Evolutionary conservation across 2,888 invertebrate species (phyloP).

Genomic region (Enchytraeus crypticus): DNA sequence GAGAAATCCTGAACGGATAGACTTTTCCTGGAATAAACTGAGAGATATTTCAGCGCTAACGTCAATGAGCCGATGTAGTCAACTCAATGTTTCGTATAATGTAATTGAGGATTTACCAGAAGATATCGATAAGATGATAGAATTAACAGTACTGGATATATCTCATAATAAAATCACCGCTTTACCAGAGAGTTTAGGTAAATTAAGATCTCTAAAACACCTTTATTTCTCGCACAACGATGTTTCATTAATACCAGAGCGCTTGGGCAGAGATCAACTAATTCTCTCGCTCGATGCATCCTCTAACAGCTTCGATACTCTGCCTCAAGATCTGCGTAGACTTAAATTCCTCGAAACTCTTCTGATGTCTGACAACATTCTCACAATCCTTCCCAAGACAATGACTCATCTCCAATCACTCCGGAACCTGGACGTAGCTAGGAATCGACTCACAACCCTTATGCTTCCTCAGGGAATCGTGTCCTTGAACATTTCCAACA

Average conservation of each 20-base stretch:
- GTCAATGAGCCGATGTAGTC: slow-evolving; percentile 25
- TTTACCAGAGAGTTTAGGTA: slow-evolving; percentile 37
- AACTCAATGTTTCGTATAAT: slow-evolving; percentile 36
- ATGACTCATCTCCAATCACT: slow-evolving; percentile 35
- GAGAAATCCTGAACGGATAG: slow-evolving; percentile 1
- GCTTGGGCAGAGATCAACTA: slow-evolving; percentile 30
- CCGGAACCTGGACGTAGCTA: slow-evolving; percentile 33
- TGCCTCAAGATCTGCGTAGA: slow-evolving; percentile 36
- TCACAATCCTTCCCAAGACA: slow-evolving; percentile 35
- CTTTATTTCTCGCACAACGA: slow-evolving; percentile 37
- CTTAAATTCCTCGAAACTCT: slow-evolving; percentile 35
- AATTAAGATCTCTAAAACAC: slow-evolving; percentile 35
- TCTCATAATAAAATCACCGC: slow-evolving; percentile 38
- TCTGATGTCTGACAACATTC: slow-evolving; percentile 34
- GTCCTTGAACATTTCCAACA: slow-evolving; percentile 32
- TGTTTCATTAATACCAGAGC: slow-evolving; percentile 19
- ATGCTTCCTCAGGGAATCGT: slow-evolving; percentile 37
- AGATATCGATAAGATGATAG: slow-evolving; percentile 37
- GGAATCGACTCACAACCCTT: slow-evolving; percentile 36
- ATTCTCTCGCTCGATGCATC: slow-evolving; percentile 35
- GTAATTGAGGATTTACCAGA: slow-evolving; percentile 38
- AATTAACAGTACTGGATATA: slow-evolving; percentile 34
- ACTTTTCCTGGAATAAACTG: slow-evolving; percentile 18
- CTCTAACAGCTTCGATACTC: slow-evolving; percentile 33
- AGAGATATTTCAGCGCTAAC: slow-evolving; percentile 32